Percentiles rank a stretch among this genome's conserved stretches.
Evolutionary conservation across 1,140 invertebrate species (phyloP).

Genomic region (Galendromus occidentalis): DNA sequence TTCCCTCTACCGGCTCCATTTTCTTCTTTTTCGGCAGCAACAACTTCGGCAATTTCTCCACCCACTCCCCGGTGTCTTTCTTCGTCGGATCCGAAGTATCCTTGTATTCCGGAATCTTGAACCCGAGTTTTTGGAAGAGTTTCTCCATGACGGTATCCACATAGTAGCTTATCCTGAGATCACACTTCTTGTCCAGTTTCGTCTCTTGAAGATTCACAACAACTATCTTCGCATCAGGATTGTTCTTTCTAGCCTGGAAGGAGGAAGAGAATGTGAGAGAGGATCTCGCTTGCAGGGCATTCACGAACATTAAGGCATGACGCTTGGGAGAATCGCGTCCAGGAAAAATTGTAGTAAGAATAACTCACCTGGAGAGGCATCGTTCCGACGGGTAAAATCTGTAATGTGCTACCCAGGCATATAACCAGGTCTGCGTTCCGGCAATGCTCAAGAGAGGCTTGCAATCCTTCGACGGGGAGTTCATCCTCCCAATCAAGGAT

Average conservation of each 20-base stretch:
- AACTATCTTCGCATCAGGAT: slow-evolving; percentile 66
- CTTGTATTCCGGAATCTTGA: slow-evolving; percentile 49
- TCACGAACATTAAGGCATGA: too few relatives aligned
- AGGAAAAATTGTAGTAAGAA: too few relatives aligned
- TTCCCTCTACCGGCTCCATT: not conserved
- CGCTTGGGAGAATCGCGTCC: too few relatives aligned
- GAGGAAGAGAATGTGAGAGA: too few relatives aligned
- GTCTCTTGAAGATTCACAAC: slow-evolving; percentile 93
- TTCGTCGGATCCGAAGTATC: slow-evolving; percentile 38
- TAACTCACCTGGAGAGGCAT: slow-evolving; percentile 51
- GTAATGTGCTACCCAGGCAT: slow-evolving; percentile 81
- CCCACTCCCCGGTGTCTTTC: slow-evolving; percentile 9
- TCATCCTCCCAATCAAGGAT: slow-evolving; percentile 97
- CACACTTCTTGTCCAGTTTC: slow-evolving; percentile 83
- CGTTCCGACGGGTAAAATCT: slow-evolving; percentile 91
- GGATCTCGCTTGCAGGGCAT: too few relatives aligned
- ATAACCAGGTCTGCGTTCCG: slow-evolving; percentile 72
- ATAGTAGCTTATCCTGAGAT: slow-evolving; percentile 68
- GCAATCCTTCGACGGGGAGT: slow-evolving; percentile 70
- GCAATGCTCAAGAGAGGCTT: slow-evolving; percentile 64
- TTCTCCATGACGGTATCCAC: slow-evolving; percentile 62
- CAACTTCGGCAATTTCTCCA: not conserved
- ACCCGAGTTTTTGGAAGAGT: slow-evolving; percentile 47
- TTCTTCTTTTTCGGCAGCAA: not conserved
- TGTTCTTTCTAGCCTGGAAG: slow-evolving; percentile 32